A percentile compares a stretch with the other conserved stretches of the same genome.
Conservation (phyloP, 2,797 vertebrate species). For the Clarias laeviceps region DNA sequence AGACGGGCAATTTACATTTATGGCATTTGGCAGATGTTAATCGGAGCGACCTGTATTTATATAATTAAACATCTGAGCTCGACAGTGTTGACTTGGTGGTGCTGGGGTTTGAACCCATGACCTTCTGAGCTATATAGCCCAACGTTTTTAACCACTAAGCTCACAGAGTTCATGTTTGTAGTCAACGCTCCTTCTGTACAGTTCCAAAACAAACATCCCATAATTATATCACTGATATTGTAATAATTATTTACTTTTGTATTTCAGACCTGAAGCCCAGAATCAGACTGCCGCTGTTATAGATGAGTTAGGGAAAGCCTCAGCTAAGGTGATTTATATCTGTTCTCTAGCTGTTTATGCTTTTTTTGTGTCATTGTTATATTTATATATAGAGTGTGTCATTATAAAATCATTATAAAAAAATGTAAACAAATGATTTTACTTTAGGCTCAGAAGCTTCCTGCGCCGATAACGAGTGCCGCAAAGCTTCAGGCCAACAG, state of each 20-base stretch:
- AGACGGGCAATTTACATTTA: background rate
- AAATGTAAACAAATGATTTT: background rate
- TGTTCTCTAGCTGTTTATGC: background rate
- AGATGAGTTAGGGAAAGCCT: conserved; percentile 87
- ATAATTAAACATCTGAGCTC: too few relatives aligned
- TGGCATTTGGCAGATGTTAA: too few relatives aligned
- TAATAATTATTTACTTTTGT: conserved; percentile 28
- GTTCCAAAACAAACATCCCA: background rate
- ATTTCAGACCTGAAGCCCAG: conserved; percentile 78
- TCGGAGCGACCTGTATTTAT: too few relatives aligned
- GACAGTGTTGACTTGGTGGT: too few relatives aligned
- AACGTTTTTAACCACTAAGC: too few relatives aligned
- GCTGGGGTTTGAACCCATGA: too few relatives aligned
- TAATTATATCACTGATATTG: background rate
- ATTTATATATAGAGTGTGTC: too few relatives aligned
- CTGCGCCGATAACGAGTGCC: conserved; percentile 85
- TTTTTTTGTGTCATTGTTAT: background rate
- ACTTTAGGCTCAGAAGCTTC: conserved; percentile 83
- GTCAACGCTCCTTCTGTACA: too few relatives aligned
- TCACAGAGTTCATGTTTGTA: too few relatives aligned
- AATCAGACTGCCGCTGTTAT: conserved; percentile 79
- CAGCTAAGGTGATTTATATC: conserved; percentile 79
- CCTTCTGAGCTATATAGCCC: too few relatives aligned
- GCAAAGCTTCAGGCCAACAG: conserved; percentile 84
- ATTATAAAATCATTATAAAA: conserved; percentile 5